A percentile compares a stretch with the other conserved stretches of the same genome.
These are phyloP conservation scores for Phyllopteryx taeniolatus DNA, from an alignment of 2,113 vertebrate species.

Conservation along the genomic window DNA sequence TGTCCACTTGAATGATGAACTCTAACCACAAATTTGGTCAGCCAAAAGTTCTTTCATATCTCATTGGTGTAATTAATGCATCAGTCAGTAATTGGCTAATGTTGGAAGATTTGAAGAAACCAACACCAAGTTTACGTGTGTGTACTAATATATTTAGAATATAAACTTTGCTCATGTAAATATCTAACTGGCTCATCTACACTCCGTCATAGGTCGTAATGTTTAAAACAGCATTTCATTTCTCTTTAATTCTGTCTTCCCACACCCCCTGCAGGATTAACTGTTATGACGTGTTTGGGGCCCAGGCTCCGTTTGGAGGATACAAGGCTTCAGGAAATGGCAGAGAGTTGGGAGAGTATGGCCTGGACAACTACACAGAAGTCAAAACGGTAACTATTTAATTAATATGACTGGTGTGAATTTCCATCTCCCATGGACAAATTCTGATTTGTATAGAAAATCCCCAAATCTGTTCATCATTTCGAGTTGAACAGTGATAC, in stretches of 20 bases:
- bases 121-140: not conserved
- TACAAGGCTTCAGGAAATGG: constrained; percentile 92
- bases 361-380: constrained; percentile 87
- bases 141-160: too few relatives aligned
- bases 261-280: constrained; percentile 81
- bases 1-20: not conserved
- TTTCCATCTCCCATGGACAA: not conserved
- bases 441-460: not conserved
- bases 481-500: too few relatives aligned
- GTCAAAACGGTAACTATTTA: constrained; percentile 85
- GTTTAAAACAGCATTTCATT: not conserved
- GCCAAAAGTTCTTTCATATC: not conserved
- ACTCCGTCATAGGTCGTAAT: too few relatives aligned
- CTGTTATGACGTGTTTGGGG: constrained; percentile 90
- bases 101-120: not conserved
- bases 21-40: not conserved
- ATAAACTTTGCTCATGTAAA: not conserved
- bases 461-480: too few relatives aligned
- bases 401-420: not conserved
- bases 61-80: not conserved
- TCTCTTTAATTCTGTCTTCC: not conserved
- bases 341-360: constrained; percentile 89
- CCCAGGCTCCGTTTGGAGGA: constrained; percentile 91
- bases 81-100: not conserved
- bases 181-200: not conserved